Base-by-base conservation (phyloP, 2,888 invertebrate species). In the Drosophila neonasuta region DNA sequence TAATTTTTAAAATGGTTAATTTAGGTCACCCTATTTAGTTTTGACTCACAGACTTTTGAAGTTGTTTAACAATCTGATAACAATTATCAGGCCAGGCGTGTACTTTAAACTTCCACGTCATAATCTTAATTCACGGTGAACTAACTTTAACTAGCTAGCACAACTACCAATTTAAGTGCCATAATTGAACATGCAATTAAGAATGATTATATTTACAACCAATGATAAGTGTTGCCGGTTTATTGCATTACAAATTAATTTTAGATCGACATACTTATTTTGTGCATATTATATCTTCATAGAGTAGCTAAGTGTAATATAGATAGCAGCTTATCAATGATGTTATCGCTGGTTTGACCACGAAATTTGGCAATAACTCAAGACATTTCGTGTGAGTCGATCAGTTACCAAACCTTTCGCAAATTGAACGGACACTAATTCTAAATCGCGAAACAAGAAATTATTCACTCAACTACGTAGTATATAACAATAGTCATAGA, bases 91-190 rank as follows among this genome's bases (percentile, higher is more conserved):
- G 0, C 8, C 3, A 34, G 24, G 3, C 15, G 20, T 56, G 62
- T 17, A 50, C 83, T 68, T 80, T 85, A 49, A 63, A 77, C 74
- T 13, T 24, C 67, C 74, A 64, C 83, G 80, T 80, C 86, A 80
- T 62, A 46, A 46, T 32, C 13, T 46, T 8, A 15, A 17, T 13
- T 56, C 3, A 6, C 3, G 5, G 30, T 79, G 65, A 74, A 41
- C 34, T 58, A 49, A 52, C 54, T 57, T 48, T 8, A 41, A 15
- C 20, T 17, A 55, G 36, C 24, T 41, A 36, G 30, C 13, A 44
- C 34, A 15, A 17, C 39, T 17, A 13, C 13, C 8, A 41, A 41
- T 11, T 10, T 17, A 36, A 34, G 20, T 20, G 48, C 9, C 32
- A 45, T 51, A 59, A 52, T 34, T 49, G 45, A 49, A 34, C 29